A percentile compares a stretch with the other conserved stretches of the same genome.
Conservation (phyloP, 2,797 vertebrate species). For the Echeneis naucrates region DNA sequence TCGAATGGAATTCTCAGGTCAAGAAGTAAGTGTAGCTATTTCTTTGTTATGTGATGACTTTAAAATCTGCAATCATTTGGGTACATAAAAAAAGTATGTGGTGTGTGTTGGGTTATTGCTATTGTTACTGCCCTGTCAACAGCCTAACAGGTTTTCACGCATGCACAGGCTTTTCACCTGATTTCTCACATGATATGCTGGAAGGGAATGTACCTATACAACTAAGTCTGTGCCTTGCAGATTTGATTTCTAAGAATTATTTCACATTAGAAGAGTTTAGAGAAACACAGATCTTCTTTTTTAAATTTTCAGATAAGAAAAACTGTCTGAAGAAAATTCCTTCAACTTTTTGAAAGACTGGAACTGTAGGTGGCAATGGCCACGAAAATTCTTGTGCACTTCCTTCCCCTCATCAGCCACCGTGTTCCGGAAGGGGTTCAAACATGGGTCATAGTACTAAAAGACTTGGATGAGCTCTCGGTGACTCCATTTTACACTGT, state of each 20-base stretch:
- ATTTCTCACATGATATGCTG: slow-evolving; percentile 15
- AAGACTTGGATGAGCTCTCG: slow-evolving; percentile 55
- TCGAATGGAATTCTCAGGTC: no score
- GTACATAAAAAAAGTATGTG: no score
- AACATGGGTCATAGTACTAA: slow-evolving; percentile 53
- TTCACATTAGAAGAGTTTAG: slow-evolving; percentile 43
- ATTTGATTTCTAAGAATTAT: slow-evolving; percentile 45
- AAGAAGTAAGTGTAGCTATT: no score
- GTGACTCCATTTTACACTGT: slow-evolving; percentile 32
- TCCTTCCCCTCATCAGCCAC: slow-evolving; percentile 46
- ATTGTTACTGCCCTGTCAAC: slow-evolving; percentile 19
- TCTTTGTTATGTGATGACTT: no score
- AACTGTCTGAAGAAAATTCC: slow-evolving; percentile 38
- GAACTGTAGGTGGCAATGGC: slow-evolving; percentile 45
- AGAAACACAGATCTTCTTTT: slow-evolving; percentile 25
- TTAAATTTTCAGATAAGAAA: slow-evolving; percentile 38
- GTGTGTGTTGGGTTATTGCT: slow-evolving; percentile 52
- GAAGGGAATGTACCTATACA: slow-evolving; percentile 38
- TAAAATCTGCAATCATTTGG: no score
- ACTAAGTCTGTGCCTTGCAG: slow-evolving; percentile 38
- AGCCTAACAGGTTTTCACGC: slow-evolving; percentile 24
- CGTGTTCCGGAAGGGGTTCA: slow-evolving; percentile 37
- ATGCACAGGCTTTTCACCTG: slow-evolving; percentile 8
- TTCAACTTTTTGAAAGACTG: slow-evolving; percentile 29
- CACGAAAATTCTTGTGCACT: slow-evolving; percentile 47